Base-by-base conservation (phyloP, 2,113 vertebrate species). In the Clarias macrocephalus region DNA sequence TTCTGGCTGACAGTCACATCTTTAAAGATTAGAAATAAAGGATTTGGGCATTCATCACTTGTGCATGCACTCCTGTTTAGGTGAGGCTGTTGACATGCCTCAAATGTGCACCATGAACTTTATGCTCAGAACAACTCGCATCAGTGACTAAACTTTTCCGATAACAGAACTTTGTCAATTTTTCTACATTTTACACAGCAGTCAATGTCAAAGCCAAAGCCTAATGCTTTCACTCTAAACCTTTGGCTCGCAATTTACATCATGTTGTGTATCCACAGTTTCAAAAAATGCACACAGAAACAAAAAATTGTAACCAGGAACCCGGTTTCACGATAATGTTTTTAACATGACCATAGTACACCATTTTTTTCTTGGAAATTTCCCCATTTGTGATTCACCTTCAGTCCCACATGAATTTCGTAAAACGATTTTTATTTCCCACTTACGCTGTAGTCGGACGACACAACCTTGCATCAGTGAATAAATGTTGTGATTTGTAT, bases 81-180 rank as follows among this genome's bases (percentile, higher is more conserved):
- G 80, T 87, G 76, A 88, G 90, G 86, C 19, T 68, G 70, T 85
- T 89, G 28, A 59, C 21, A 79, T 57, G 42, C 54, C 42, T 75
- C 23, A 52, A 76, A 76, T 54, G 73, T 54, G 73, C 73, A n/a
- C 73, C 15, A n/a, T 54, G 23, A 52, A 76, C 42, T 28, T 76
- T 23, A 52, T 13, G 25, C 12, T 76, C 6, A 4, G 12, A 76
- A 57, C 52, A 12, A 11, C 19, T 21, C 33, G 23, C 37, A 77
- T 56, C 75, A 28, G 28, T 77, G 25, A n/a, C 13, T 18, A n/a
- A 54, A 13, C 1, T 56, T 77, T 28, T 56, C 25, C 28, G 75
- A n/a, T 28, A 77, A 56, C 75, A 77, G 13, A 28, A 77, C 23
- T 25, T 11, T 25, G 18, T 18, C 52, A 77, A 18, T 28, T 28